Evolutionary conservation across 2,888 invertebrate genomes (phyloP).

Genomic region (Teleiodes luculella): DNA sequence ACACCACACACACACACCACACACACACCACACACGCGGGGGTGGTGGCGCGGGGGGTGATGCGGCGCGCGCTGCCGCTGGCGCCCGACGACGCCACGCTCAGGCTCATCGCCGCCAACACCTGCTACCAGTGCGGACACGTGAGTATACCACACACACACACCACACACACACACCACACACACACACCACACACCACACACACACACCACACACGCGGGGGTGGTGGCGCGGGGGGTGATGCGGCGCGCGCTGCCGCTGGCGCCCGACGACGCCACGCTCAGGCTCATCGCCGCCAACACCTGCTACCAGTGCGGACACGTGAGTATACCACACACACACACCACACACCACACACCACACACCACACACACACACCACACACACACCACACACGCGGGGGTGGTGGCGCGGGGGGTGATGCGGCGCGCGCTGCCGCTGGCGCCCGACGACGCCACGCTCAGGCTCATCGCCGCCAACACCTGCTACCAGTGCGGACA

Average conservation of each 20-base stretch:
- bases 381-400: too few relatives aligned
- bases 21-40: too few relatives aligned
- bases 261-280: conserved; percentile 84
- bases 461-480: conserved; percentile 90
- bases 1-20: too few relatives aligned
- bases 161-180: too few relatives aligned
- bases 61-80: conserved; percentile 61
- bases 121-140: conserved; percentile 84
- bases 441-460: conserved; percentile 84
- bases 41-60: conserved; percentile 50
- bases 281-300: conserved; percentile 90
- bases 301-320: conserved; percentile 82
- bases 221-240: conserved; percentile 53
- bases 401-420: conserved; percentile 53
- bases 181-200: too few relatives aligned
- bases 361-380: too few relatives aligned
- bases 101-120: conserved; percentile 88
- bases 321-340: too few relatives aligned
- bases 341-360: too few relatives aligned
- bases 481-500: conserved; percentile 86
- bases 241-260: conserved; percentile 61
- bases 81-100: conserved; percentile 86
- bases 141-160: too few relatives aligned
- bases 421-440: conserved; percentile 61
- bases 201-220: too few relatives aligned